Percentiles rank a stretch among this genome's conserved stretches.
Evolutionary conservation across 2,113 vertebrate species (phyloP).

Genomic region (Syngnathus floridae): DNA sequence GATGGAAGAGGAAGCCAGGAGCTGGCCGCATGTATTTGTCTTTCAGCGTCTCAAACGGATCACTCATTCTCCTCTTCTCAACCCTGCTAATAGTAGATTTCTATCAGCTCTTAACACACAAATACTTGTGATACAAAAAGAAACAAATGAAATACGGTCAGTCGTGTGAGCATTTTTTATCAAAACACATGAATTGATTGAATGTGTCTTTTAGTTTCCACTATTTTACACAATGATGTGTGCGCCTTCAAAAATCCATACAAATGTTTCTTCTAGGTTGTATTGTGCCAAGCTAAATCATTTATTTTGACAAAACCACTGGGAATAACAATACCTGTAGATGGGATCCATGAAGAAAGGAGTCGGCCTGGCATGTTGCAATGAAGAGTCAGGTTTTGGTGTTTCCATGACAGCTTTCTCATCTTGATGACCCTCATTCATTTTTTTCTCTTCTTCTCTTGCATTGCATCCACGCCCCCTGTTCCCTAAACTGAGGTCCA

Average conservation of each 20-base stretch:
- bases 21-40: slow-evolving; percentile 97
- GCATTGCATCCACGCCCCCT: slow-evolving; percentile 73
- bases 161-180: background rate
- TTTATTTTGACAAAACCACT: slow-evolving; percentile 17
- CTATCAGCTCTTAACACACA: slow-evolving; percentile 64
- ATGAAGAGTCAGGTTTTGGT: slow-evolving; percentile 80
- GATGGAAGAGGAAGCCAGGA: slow-evolving; percentile 95
- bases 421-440: slow-evolving; percentile 80
- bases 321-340: slow-evolving; percentile 87
- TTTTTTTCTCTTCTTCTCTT: slow-evolving; percentile 75
- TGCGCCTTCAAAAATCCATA: background rate
- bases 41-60: slow-evolving; percentile 97
- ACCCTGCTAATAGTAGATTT: slow-evolving; percentile 95
- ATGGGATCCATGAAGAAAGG: slow-evolving; percentile 99
- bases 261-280: background rate
- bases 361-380: slow-evolving; percentile 93
- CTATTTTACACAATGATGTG: background rate
- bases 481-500: slow-evolving; percentile 88
- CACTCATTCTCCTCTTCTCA: slow-evolving; percentile 98
- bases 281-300: background rate
- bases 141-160: background rate
- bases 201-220: background rate
- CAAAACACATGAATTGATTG: background rate
- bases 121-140: background rate
- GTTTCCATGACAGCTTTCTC: slow-evolving; percentile 75